These are phyloP conservation scores for Pachycephala philippinensis DNA, from an alignment of 2,113 vertebrate species.

Conservation along the genomic window DNA sequence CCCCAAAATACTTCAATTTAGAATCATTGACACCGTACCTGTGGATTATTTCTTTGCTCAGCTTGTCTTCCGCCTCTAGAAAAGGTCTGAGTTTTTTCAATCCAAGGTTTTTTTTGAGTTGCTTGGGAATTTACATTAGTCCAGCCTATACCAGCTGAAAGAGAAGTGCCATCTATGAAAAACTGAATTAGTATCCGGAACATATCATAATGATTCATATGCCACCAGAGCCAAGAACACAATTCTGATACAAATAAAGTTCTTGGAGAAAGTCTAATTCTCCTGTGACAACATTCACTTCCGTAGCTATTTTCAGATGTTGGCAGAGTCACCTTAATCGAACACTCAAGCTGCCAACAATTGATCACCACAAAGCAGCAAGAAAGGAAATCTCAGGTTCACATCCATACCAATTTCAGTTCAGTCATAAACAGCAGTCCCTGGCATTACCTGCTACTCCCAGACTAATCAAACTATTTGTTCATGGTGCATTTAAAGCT, in stretches of 20 bases:
- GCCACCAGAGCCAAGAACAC: not conserved
- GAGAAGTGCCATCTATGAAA: not conserved
- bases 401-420: not conserved
- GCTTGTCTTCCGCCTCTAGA: conserved; percentile 82
- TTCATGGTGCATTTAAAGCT: not conserved
- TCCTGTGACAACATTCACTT: not conserved
- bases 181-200: not conserved
- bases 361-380: not conserved
- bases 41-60: conserved; percentile 83
- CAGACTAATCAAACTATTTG: not conserved
- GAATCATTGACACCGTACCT: conserved; percentile 72
- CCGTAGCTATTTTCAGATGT: not conserved
- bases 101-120: conserved; percentile 85
- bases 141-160: conserved; percentile 78
- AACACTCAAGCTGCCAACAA: not conserved
- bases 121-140: conserved; percentile 85
- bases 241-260: not conserved
- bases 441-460: not conserved
- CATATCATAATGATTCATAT: not conserved
- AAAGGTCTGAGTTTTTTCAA: conserved; percentile 81
- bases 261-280: not conserved
- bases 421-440: not conserved
- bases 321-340: not conserved
- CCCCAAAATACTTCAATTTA: not conserved
- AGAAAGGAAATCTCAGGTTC: not conserved